Conservation (phyloP, 2,888 invertebrate species). For the Cryptosula pallasiana region DNA sequence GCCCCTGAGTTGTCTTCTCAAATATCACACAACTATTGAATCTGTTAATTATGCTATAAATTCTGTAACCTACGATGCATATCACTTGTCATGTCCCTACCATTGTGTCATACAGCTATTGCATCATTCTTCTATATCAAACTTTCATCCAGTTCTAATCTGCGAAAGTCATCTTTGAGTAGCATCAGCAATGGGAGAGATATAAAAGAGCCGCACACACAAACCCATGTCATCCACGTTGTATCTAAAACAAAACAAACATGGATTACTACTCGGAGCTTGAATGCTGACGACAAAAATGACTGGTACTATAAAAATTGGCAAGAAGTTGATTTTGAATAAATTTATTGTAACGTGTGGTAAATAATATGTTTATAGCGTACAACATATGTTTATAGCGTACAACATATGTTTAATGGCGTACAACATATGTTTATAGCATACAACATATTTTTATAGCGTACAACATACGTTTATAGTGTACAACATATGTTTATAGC, state of each 20-base stretch:
- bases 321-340: no score
- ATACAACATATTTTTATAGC: neutral
- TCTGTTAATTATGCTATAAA: no score
- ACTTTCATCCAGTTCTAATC: neutral
- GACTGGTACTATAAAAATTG: no score
- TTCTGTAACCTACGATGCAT: no score
- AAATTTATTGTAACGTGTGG: no score
- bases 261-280: neutral
- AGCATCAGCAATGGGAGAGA: neutral
- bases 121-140: neutral
- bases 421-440: no score
- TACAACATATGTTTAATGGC: no score
- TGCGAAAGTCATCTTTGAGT: neutral
- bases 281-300: neutral
- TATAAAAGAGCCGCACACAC: neutral
- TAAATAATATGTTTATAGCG: neutral
- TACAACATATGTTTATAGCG: neutral
- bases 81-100: no score
- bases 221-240: neutral
- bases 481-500: no score
- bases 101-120: no score
- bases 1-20: no score
- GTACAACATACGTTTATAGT: neutral
- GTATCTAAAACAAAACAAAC: neutral
- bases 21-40: no score